Evolutionary conservation across 2,113 vertebrate genomes (phyloP).

Genomic region (Gorsachius goisagi): DNA sequence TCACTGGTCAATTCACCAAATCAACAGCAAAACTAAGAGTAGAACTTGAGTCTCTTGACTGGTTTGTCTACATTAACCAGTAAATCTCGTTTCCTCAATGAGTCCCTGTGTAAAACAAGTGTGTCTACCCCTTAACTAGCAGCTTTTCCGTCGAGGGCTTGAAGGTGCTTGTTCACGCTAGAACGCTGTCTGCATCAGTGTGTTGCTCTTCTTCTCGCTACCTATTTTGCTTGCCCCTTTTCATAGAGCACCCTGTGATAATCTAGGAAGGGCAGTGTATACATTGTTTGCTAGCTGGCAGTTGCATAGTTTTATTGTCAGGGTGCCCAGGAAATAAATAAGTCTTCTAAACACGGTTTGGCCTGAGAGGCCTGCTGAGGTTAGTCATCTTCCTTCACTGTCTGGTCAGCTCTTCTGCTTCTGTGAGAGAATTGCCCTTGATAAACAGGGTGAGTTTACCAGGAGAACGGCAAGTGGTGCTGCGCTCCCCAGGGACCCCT

Average conservation of each 20-base stretch:
- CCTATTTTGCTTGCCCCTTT: neutral
- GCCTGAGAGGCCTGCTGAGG: neutral
- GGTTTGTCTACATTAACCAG: neutral
- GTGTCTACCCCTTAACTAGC: neutral
- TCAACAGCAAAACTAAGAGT: neutral
- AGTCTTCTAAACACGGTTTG: neutral
- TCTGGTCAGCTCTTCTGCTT: neutral
- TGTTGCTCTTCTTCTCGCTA: neutral
- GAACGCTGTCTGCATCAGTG: neutral
- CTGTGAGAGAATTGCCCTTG: neutral
- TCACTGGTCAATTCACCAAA: neutral
- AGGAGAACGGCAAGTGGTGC: neutral
- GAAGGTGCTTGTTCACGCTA: neutral
- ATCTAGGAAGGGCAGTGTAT: neutral
- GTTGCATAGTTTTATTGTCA: neutral
- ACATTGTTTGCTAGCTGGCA: neutral
- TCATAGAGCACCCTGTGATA: neutral
- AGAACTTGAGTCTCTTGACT: neutral
- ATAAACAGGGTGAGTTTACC: neutral
- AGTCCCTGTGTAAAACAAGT: neutral
- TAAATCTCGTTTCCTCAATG: neutral
- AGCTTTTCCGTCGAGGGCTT: neutral
- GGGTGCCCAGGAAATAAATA: neutral
- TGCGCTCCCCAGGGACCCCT: neutral
- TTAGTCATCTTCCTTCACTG: neutral